A percentile compares a stretch with the other conserved stretches of the same genome.
Conservation (phyloP, 2,888 invertebrate species). For the Pycnomerus fuliginosus region DNA sequence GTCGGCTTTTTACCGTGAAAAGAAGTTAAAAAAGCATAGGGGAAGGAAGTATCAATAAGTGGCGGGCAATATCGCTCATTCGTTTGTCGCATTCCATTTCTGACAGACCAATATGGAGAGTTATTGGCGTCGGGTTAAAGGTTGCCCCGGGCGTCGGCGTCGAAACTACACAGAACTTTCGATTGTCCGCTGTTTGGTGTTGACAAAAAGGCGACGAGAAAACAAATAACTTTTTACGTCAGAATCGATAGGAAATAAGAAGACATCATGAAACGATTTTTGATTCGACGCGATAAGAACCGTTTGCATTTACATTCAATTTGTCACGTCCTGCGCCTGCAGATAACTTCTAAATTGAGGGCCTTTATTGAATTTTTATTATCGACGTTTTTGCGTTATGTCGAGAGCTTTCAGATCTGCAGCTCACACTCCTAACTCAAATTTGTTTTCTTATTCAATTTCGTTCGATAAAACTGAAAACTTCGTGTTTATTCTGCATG, state of each 20-base stretch:
- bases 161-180: constrained; percentile 3
- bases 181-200: neutral
- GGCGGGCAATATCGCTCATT: constrained; percentile 23
- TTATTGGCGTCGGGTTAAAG: constrained; percentile 22
- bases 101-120: constrained; percentile 19
- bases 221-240: constrained; percentile 6
- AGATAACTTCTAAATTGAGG: constrained; percentile 14
- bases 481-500: too few species aligned
- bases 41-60: too few species aligned
- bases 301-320: constrained; percentile 19
- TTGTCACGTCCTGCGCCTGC: constrained; percentile 13
- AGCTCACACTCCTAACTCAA: too few species aligned
- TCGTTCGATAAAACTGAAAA: too few species aligned
- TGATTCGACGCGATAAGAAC: constrained; percentile 12
- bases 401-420: too few species aligned
- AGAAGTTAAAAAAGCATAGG: too few species aligned
- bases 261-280: constrained; percentile 16
- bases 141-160: constrained; percentile 11
- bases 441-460: too few species aligned
- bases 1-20: too few species aligned
- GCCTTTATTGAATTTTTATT: constrained; percentile 19
- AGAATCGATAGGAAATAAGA: constrained; percentile 6
- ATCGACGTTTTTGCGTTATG: too few species aligned
- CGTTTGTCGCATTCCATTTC: constrained; percentile 27
- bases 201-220: constrained; percentile 4